A percentile compares a stretch with the other conserved stretches of the same genome.
Evolutionary conservation across 1,140 invertebrate genomes (phyloP).

Genomic region (Tetranychus urticae): DNA sequence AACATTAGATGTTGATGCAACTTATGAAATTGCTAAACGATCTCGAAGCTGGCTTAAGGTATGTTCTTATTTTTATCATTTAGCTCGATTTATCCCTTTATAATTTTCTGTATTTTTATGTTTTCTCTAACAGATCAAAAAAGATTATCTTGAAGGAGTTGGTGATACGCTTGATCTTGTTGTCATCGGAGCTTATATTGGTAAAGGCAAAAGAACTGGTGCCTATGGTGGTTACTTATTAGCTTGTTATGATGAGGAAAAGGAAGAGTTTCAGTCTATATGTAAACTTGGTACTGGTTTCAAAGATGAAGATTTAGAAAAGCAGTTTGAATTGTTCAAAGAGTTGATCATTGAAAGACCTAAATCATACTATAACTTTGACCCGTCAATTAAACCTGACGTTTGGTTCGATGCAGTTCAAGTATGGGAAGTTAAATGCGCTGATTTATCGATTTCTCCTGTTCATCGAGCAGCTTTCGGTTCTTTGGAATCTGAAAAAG

Average conservation of each 20-base stretch:
- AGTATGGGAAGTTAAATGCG: slow-evolving; percentile 95
- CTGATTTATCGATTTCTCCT: slow-evolving; percentile 88
- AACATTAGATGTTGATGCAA: slow-evolving; percentile 56
- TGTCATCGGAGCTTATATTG: slow-evolving; percentile 81
- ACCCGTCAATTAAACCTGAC: slow-evolving; percentile 52
- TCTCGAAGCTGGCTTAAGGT: slow-evolving; percentile 88
- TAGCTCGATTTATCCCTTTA: slow-evolving; percentile 15
- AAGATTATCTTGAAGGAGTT: slow-evolving; percentile 33
- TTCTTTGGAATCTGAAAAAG: slow-evolving; percentile 69
- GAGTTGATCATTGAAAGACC: slow-evolving; percentile 43
- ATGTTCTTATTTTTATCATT: not conserved
- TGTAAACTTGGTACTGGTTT: slow-evolving; percentile 96
- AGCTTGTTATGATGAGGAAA: slow-evolving; percentile 80
- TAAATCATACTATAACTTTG: slow-evolving; percentile 65
- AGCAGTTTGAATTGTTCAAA: slow-evolving; percentile 47
- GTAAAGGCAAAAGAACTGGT: slow-evolving; percentile 80
- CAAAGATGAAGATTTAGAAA: slow-evolving; percentile 62
- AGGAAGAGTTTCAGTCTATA: slow-evolving; percentile 77
- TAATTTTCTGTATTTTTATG: not conserved
- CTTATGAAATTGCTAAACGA: slow-evolving; percentile 91
- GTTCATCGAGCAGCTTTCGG: slow-evolving; percentile 71
- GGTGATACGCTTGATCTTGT: slow-evolving; percentile 43
- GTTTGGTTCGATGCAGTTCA: slow-evolving; percentile 79
- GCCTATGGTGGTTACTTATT: slow-evolving; percentile 85
- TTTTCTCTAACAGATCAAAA: slow-evolving; percentile 25